Evolutionary conservation across 2,888 invertebrate species (phyloP), one percentile per base, ranked within the genome.

Genomic region (Drosophila mayaguana): DNA sequence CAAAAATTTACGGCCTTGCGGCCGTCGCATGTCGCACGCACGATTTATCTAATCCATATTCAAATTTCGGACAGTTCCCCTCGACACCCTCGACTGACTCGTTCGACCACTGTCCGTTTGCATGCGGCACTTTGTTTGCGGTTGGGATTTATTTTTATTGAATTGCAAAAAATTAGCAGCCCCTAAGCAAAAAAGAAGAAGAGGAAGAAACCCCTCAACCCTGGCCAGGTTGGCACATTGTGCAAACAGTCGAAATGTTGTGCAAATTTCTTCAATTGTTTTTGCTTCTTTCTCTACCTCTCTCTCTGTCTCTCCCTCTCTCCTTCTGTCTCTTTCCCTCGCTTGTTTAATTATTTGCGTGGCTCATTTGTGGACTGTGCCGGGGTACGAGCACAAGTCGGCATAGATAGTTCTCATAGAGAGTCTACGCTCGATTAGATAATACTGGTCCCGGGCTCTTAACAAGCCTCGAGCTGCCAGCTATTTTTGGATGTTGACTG

Each of bases 11-110:
- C 63, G 57, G 67, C 59, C 63, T 45, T 64, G 50, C 59, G 77
- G 42, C 65, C 62, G 69, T 59, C 71, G 72, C 83, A 89, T 60
- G 69, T 59, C 71, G 72, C 83, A 89, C 84, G 88, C 90, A 76
- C 85, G 81, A 88, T 88, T 89, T 86, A 70, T 75, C 79, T 86
- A 88, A 86, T 86, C 88, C 90, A 89, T 86, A 86, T 86, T 89
- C 85, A 86, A 89, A 88, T 89, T 81, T 72, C 78, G 72, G 86
- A 76, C 86, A 77, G 73, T 66, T 64, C 60, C 63, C 50, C 36
- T 43, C 51, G 20, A 22, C 59, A 18, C 43, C 45, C 56, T 50
- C 51, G 53, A 25, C 54, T 40, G 38, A 32, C 32, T 32, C 32
- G 32, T 32, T 32, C 32, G 32, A 40, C 54, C 54, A 25, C 54